Conservation (phyloP, 2,113 vertebrate species). For the Pteropus alecto region DNA sequence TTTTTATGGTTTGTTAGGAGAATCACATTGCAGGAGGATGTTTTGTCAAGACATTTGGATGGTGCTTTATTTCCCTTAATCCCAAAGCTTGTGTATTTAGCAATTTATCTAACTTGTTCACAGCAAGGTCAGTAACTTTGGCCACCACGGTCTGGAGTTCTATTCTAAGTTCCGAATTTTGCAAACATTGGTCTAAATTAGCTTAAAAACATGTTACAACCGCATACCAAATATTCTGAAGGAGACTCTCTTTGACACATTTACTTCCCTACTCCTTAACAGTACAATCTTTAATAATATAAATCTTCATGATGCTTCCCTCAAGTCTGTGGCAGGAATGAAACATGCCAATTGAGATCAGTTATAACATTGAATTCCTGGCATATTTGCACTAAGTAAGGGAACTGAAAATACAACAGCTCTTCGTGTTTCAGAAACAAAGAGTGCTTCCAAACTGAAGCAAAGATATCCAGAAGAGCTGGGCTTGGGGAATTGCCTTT, state of each 20-base stretch:
- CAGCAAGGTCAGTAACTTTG: conserved; percentile 65
- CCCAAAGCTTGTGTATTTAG: conserved; percentile 61
- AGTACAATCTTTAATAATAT: conserved; percentile 71
- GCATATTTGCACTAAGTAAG: conserved; percentile 69
- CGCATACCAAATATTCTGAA: conserved; percentile 18
- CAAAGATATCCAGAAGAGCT: background rate
- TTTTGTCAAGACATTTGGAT: conserved; percentile 61
- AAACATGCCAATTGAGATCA: conserved; percentile 78
- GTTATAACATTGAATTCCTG: conserved; percentile 75
- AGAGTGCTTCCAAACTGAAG: conserved; percentile 19
- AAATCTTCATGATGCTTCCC: conserved; percentile 74
- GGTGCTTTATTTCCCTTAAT: conserved; percentile 66
- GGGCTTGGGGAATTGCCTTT: conserved; percentile 20
- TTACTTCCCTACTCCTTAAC: conserved; percentile 59
- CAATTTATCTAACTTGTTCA: conserved; percentile 67
- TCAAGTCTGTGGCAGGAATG: conserved; percentile 76
- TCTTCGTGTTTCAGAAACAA: conserved; percentile 55
- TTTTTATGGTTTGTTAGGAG: conserved; percentile 69
- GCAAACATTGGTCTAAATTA: conserved; percentile 68
- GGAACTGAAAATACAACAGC: conserved; percentile 62
- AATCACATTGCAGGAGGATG: conserved; percentile 54
- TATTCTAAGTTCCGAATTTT: conserved; percentile 47
- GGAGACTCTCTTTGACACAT: conserved; percentile 69
- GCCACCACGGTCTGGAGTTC: conserved; percentile 55
- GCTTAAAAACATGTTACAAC: conserved; percentile 61